phyloP scores from a whole-genome alignment of 2,113 vertebrate genomes.

The Anarrhichthys ocellatus region DNA sequence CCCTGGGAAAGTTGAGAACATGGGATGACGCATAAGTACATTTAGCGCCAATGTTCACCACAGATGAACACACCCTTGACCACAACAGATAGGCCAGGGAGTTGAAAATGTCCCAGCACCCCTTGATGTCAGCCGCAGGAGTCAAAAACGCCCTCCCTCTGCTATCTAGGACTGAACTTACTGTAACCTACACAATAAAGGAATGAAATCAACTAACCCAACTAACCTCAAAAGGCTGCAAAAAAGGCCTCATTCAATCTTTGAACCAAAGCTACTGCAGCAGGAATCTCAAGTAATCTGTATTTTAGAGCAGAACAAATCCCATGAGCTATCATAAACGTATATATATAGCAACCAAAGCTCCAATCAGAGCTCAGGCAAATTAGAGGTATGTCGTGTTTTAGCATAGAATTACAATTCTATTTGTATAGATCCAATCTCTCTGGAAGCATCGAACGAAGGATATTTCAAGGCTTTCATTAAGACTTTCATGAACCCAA shows the following conservation, averaged over 20 bases:
- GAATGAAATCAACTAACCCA: constrained; percentile 33
- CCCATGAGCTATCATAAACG: constrained; percentile 50
- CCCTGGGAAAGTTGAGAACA: constrained; percentile 75
- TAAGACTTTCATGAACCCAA: constrained; percentile 55
- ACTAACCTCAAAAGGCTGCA: background rate
- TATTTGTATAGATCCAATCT: constrained; percentile 73
- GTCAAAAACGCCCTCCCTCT: constrained; percentile 43
- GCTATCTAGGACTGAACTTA: constrained; percentile 58
- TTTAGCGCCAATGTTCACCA: constrained; percentile 72
- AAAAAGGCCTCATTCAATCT: constrained; percentile 30
- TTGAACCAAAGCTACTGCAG: background rate
- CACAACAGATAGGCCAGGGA: constrained; percentile 72
- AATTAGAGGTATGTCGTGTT: constrained; percentile 64
- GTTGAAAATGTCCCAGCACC: constrained; percentile 67
- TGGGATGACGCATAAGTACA: constrained; percentile 75
- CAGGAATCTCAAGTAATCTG: constrained; percentile 16
- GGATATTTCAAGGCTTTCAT: constrained; percentile 57
- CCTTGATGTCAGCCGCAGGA: constrained; percentile 55
- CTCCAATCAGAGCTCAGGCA: constrained; percentile 52
- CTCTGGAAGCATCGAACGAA: constrained; percentile 26
- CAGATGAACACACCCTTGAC: constrained; percentile 80
- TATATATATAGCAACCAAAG: constrained; percentile 65
- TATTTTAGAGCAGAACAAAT: constrained; percentile 31
- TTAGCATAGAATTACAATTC: constrained; percentile 73
- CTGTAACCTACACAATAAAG: constrained; percentile 59